Evolutionary conservation across 2,113 vertebrate species (phyloP).

Genomic region (Xenopus borealis): DNA sequence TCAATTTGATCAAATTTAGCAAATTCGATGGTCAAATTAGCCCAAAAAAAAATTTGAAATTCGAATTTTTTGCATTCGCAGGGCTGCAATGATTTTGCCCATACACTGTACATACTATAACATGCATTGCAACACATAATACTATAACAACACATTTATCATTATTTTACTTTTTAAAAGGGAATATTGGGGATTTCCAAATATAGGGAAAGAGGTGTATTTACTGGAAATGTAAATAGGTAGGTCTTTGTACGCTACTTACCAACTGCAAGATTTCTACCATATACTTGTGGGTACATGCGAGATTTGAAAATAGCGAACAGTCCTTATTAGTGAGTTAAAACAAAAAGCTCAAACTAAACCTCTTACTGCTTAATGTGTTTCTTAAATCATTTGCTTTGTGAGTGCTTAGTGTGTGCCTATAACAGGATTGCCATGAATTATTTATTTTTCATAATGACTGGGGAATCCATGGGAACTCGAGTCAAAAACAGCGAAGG

Average conservation of each 20-base stretch:
- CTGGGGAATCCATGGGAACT: background rate
- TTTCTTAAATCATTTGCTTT: background rate
- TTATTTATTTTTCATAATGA: conserved; percentile 4
- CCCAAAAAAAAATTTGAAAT: no score
- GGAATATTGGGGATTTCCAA: no score
- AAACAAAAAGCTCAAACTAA: background rate
- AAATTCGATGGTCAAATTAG: no score
- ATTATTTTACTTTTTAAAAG: no score
- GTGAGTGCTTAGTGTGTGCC: background rate
- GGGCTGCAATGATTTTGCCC: no score
- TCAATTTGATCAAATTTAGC: no score
- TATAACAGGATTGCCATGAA: background rate
- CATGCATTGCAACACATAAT: no score
- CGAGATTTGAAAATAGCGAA: background rate
- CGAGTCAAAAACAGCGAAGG: background rate
- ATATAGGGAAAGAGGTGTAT: no score
- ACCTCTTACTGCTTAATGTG: conserved; percentile 2
- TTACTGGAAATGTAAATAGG: no score
- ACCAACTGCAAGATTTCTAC: background rate
- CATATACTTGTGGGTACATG: background rate
- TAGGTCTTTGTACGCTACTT: background rate
- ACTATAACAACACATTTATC: no score
- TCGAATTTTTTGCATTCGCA: no score
- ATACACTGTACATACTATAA: no score
- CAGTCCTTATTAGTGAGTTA: background rate